A percentile compares a stretch with the other conserved stretches of the same genome.
Evolutionary conservation across 2,888 invertebrate genomes (phyloP).

Genomic region (Panopea generosa): DNA sequence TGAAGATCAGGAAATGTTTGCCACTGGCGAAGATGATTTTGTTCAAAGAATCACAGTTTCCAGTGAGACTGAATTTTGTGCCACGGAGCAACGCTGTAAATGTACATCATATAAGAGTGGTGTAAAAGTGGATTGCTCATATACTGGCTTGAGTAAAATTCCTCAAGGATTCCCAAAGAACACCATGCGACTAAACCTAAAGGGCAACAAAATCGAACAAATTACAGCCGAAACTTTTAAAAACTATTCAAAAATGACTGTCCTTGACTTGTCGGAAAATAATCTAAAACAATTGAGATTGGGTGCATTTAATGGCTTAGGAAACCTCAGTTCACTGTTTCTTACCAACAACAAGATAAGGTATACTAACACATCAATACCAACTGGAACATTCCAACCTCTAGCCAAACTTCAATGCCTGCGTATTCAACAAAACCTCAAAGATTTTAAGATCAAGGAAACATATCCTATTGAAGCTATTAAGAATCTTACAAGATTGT

Average conservation of each 20-base stretch:
- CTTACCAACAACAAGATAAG: constrained; percentile 11
- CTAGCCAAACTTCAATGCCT: constrained; percentile 6
- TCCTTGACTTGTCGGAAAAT: constrained; percentile 29
- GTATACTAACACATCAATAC: neutral
- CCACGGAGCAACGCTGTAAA: too few species aligned
- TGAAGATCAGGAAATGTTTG: too few species aligned
- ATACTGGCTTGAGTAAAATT: constrained; percentile 2
- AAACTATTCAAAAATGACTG: constrained; percentile 8
- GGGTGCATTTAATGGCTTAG: constrained; percentile 15
- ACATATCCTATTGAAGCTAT: constrained; percentile 11
- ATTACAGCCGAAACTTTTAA: constrained; percentile 14
- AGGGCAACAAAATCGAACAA: constrained; percentile 8
- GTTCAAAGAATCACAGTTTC: too few species aligned
- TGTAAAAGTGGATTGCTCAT: constrained; percentile 16
- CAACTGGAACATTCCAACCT: neutral
- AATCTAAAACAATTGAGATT: neutral
- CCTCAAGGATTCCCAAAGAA: constrained; percentile 11
- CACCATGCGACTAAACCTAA: constrained; percentile 19
- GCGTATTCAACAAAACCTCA: constrained; percentile 8
- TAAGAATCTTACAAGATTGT: neutral
- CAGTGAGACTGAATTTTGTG: too few species aligned
- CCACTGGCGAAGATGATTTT: too few species aligned
- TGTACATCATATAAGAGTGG: too few species aligned
- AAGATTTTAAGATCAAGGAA: neutral
- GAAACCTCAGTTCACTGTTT: constrained; percentile 14